Evolutionary conservation across 2,888 invertebrate species (phyloP).

Genomic region (Sarcophaga caerulescens): DNA sequence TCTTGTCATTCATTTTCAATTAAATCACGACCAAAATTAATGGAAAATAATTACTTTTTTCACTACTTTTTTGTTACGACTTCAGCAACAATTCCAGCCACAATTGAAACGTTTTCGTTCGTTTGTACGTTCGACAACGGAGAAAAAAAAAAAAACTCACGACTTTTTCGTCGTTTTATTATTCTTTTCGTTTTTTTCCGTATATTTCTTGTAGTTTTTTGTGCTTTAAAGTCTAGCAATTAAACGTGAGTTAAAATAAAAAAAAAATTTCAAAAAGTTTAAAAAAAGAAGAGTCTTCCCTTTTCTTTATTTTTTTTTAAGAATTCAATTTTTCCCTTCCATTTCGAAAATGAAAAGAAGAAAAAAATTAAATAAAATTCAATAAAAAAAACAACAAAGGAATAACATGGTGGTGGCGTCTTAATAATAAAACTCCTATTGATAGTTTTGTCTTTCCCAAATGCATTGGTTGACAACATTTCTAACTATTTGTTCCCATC

Average conservation of each 20-base stretch:
- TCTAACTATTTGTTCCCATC: neutral
- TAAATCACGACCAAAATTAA: constrained; percentile 71
- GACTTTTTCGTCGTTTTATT: constrained; percentile 63
- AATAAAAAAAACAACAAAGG: neutral
- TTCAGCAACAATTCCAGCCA: constrained; percentile 38
- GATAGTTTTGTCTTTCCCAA: constrained; percentile 38
- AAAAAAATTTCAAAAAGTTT: neutral
- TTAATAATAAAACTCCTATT: constrained; percentile 52
- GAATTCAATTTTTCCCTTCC: too few species aligned
- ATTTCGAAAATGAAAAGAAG: constrained; percentile 8
- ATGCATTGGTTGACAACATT: constrained; percentile 19
- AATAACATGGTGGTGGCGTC: constrained; percentile 59
- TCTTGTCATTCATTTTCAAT: constrained; percentile 70
- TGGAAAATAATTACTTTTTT: constrained; percentile 67
- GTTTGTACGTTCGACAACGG: constrained; percentile 25
- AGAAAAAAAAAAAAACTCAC: constrained; percentile 60
- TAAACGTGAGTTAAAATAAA: constrained; percentile 67
- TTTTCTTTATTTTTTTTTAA: constrained; percentile 13
- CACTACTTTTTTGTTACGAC: constrained; percentile 62
- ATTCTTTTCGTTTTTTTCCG: too few species aligned
- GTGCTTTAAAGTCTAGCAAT: constrained; percentile 65
- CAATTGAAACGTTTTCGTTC: constrained; percentile 68
- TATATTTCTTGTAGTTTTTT: neutral
- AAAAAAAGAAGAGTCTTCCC: constrained; percentile 58
- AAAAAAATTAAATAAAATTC: constrained; percentile 32